phyloP scores from a whole-genome alignment of 2,113 vertebrate genomes.

The Gasterosteus nipponicus region DNA sequence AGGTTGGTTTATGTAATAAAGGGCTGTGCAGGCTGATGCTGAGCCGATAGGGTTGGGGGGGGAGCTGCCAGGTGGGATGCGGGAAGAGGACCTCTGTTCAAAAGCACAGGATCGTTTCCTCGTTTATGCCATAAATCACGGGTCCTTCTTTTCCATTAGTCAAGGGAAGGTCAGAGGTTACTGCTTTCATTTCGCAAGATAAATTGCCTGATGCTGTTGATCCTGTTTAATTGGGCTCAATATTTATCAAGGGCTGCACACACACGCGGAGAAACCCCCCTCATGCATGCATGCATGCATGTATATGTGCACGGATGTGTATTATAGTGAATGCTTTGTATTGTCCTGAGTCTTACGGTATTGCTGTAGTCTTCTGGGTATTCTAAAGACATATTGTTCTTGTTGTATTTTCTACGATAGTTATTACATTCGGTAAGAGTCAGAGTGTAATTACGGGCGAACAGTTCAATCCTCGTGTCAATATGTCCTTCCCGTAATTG shows the following conservation, averaged over 20 bases:
- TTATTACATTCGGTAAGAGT: slow-evolving; percentile 20
- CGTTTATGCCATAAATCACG: slow-evolving; percentile 66
- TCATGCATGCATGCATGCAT: neutral
- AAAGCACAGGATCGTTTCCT: slow-evolving; percentile 44
- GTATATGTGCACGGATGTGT: neutral
- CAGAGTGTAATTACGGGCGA: slow-evolving; percentile 29
- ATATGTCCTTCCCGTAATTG: slow-evolving; percentile 1
- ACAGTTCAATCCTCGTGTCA: slow-evolving; percentile 15
- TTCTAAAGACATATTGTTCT: slow-evolving; percentile 9
- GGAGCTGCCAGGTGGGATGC: slow-evolving; percentile 44
- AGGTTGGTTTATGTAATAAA: slow-evolving; percentile 78
- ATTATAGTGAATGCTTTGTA: neutral
- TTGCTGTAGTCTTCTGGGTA: slow-evolving; percentile 3
- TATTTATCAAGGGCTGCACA: slow-evolving; percentile 45
- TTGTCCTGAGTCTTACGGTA: neutral
- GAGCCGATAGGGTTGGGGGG: slow-evolving; percentile 52
- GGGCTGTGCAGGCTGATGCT: slow-evolving; percentile 61
- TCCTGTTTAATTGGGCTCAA: slow-evolving; percentile 50
- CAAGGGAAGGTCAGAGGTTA: slow-evolving; percentile 58
- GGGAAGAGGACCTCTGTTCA: slow-evolving; percentile 33
- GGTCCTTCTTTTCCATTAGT: slow-evolving; percentile 52
- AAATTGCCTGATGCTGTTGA: slow-evolving; percentile 45
- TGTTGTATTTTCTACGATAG: slow-evolving; percentile 32
- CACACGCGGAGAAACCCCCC: neutral
- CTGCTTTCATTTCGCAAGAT: slow-evolving; percentile 64